phyloP scores from a whole-genome alignment of 2,888 invertebrate genomes.

The Perdita meconis region DNA sequence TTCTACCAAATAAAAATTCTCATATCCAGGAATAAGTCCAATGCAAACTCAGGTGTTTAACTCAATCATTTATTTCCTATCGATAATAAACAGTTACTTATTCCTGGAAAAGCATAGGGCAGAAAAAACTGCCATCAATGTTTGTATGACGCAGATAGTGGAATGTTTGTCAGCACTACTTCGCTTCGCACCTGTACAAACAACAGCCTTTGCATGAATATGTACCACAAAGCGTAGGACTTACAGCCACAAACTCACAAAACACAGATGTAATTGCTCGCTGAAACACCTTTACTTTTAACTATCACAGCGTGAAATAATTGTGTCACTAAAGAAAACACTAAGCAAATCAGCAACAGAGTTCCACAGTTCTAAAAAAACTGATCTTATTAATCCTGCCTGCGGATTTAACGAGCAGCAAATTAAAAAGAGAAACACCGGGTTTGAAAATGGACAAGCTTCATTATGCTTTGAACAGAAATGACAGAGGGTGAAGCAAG shows the following conservation, averaged over 20 bases:
- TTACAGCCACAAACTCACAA: constrained; percentile 36
- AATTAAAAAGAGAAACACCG: constrained; percentile 28
- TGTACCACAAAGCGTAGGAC: constrained; percentile 39
- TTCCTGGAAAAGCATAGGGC: constrained; percentile 33
- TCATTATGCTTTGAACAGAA: constrained; percentile 24
- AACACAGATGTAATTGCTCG: constrained; percentile 5
- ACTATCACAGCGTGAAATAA: background rate
- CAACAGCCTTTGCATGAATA: constrained; percentile 46
- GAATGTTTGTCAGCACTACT: constrained; percentile 19
- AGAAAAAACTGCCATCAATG: constrained; percentile 14
- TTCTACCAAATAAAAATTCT: constrained; percentile 38
- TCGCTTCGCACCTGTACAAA: constrained; percentile 25
- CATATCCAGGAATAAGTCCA: constrained; percentile 64
- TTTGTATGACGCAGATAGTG: constrained; percentile 12
- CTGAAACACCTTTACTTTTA: background rate
- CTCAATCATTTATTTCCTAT: too few species aligned
- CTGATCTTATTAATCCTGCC: constrained; percentile 75
- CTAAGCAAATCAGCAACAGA: constrained; percentile 6
- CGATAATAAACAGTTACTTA: constrained; percentile 18
- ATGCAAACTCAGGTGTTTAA: background rate
- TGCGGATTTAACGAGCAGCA: constrained; percentile 61
- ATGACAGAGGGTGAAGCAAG: background rate
- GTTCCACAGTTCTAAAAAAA: constrained; percentile 53
- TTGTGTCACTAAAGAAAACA: too few species aligned
- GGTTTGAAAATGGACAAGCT: constrained; percentile 21